Evolutionary conservation across 2,113 vertebrate genomes (phyloP).

Genomic region (Poeciliopsis turrubarensis): DNA sequence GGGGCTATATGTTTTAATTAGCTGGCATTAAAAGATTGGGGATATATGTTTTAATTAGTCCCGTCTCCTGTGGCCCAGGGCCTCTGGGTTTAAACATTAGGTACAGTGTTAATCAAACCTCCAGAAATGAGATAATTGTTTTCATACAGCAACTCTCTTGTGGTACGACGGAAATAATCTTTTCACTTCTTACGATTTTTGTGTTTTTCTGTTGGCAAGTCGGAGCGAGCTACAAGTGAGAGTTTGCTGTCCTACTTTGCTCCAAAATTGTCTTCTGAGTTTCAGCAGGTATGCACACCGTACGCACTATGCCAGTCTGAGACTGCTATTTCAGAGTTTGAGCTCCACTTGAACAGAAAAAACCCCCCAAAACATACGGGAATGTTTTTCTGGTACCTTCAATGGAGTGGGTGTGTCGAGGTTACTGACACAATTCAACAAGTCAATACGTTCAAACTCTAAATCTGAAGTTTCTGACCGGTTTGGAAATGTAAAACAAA

Average conservation of each 20-base stretch:
- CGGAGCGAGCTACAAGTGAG: slow-evolving; percentile 18
- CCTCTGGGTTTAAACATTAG: slow-evolving; percentile 61
- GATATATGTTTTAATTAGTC: slow-evolving; percentile 78
- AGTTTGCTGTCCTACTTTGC: slow-evolving; percentile 59
- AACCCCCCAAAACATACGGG: no score
- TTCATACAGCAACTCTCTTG: slow-evolving; percentile 53
- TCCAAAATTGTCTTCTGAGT: slow-evolving; percentile 44
- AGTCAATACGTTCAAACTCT: no score
- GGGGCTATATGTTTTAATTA: slow-evolving; percentile 77
- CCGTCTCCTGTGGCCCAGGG: slow-evolving; percentile 59
- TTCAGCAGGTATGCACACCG: slow-evolving; percentile 34
- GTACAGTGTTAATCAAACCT: slow-evolving; percentile 74
- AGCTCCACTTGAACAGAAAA: not conserved
- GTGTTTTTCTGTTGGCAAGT: slow-evolving; percentile 10
- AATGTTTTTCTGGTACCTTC: no score
- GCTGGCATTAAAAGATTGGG: slow-evolving; percentile 48
- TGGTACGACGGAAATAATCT: slow-evolving; percentile 64
- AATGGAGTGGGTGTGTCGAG: no score
- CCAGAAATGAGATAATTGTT: slow-evolving; percentile 77
- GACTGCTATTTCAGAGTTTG: slow-evolving; percentile 50
- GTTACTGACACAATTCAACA: no score
- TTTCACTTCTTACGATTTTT: slow-evolving; percentile 18
- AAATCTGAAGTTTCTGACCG: no score
- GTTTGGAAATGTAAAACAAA: no score
- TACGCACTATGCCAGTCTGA: not conserved